These are phyloP conservation scores for Motacilla alba DNA, from an alignment of 2,113 vertebrate genomes.

Conservation along the genomic window DNA sequence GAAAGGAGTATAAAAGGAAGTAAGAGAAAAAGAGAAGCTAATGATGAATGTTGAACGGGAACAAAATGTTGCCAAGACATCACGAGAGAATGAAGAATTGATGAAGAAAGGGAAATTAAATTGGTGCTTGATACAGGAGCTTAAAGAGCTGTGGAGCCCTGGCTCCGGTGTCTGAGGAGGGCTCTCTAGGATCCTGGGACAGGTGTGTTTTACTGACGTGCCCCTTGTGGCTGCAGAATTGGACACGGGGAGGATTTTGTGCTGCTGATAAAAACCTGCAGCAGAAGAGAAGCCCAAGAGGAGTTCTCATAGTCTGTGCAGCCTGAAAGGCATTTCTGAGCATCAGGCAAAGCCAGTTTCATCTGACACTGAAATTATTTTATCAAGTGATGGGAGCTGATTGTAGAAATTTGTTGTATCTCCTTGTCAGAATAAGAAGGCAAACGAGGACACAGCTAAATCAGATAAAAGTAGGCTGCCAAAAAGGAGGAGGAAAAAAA, in stretches of 20 bases:
- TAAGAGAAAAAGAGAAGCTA: constrained; percentile 22
- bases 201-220: background rate
- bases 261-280: background rate
- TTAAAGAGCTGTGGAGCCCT: background rate
- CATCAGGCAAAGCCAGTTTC: background rate
- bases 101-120: constrained; percentile 54
- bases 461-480: constrained; percentile 41
- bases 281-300: background rate
- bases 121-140: background rate
- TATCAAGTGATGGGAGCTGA: constrained; percentile 33
- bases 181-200: background rate
- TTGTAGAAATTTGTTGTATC: constrained; percentile 32
- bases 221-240: background rate
- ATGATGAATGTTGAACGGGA: constrained; percentile 36
- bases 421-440: constrained; percentile 25
- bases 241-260: background rate
- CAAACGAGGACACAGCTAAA: constrained; percentile 23
- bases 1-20: constrained; percentile 58
- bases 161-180: background rate
- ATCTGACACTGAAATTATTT: constrained; percentile 12
- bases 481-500: background rate
- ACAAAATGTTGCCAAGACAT: constrained; percentile 61
- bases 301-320: background rate
- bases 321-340: background rate
- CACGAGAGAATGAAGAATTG: constrained; percentile 40